A percentile compares a stretch with the other conserved stretches of the same genome.
These are phyloP conservation scores for Petroica traversi DNA, from an alignment of 2,113 vertebrate species.

Conservation along the genomic window DNA sequence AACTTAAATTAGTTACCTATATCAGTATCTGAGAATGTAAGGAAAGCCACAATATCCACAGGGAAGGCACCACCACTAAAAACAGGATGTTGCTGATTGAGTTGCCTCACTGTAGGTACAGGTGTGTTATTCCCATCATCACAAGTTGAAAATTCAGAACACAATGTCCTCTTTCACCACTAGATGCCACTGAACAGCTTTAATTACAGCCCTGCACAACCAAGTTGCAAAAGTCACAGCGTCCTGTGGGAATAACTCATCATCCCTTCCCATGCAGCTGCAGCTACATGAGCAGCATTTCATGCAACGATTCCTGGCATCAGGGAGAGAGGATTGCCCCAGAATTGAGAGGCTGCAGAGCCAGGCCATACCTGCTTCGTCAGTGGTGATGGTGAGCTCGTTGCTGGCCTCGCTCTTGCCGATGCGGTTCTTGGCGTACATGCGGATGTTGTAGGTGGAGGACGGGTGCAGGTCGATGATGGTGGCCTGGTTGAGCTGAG, in stretches of 20 bases:
- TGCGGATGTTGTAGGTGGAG: slow-evolving; percentile 98
- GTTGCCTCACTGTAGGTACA: neutral
- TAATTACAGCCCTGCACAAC: neutral
- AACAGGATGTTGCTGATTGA: neutral
- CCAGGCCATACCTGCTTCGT: slow-evolving; percentile 88
- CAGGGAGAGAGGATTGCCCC: neutral
- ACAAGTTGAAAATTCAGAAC: neutral
- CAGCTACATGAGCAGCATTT: neutral
- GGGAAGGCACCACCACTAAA: neutral
- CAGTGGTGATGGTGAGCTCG: slow-evolving; percentile 97
- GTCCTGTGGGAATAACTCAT: neutral
- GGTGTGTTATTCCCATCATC: neutral
- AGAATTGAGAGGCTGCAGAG: neutral
- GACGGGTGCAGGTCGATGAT: slow-evolving; percentile 99
- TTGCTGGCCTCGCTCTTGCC: slow-evolving; percentile 98
- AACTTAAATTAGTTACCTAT: neutral
- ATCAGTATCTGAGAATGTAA: neutral
- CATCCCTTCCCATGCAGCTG: neutral
- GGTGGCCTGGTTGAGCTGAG: slow-evolving; percentile 97
- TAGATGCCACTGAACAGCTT: slow-evolving; percentile 50
- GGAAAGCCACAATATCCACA: neutral
- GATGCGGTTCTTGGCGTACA: slow-evolving; percentile 98
- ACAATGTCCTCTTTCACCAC: slow-evolving; percentile 29
- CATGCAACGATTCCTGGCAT: neutral
- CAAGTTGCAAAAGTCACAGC: neutral